These are phyloP conservation scores for Leucosticte australis DNA, from an alignment of 2,113 vertebrate species.

Conservation along the genomic window DNA sequence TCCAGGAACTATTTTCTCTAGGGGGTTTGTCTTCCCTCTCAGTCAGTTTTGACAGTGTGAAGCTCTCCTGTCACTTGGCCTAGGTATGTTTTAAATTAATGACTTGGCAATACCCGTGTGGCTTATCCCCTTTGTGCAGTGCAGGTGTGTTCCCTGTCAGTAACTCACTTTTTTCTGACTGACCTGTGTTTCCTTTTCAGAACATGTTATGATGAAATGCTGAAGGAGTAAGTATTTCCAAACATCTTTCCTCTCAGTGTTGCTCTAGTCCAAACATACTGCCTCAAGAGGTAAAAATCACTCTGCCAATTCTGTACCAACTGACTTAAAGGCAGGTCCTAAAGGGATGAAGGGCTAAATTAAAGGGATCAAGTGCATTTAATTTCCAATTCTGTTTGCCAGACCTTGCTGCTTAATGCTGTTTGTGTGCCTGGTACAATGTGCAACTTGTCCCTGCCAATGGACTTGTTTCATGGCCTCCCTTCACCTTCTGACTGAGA, in stretches of 20 bases:
- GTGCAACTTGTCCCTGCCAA: background rate
- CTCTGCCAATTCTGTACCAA: fast-evolving
- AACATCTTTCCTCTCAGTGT: background rate
- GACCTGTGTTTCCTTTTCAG: constrained; percentile 73
- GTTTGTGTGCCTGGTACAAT: background rate
- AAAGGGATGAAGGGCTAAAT: background rate
- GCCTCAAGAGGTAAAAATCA: background rate
- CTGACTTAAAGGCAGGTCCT: background rate
- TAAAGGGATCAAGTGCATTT: background rate
- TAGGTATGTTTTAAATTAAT: background rate
- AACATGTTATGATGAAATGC: constrained; percentile 89
- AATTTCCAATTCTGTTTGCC: background rate
- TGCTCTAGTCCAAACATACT: background rate
- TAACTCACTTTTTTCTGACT: background rate
- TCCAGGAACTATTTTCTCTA: background rate
- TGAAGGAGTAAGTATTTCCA: constrained; percentile 75
- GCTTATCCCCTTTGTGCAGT: background rate
- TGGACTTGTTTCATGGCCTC: background rate
- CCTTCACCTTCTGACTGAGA: background rate
- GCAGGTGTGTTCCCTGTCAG: background rate
- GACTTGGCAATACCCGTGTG: background rate
- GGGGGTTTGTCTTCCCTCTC: background rate
- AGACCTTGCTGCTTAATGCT: background rate
- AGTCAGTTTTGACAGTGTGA: background rate
- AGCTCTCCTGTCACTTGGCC: background rate